Conservation (phyloP, 2,113 vertebrate genomes). For the Bambusicola thoracicus region DNA sequence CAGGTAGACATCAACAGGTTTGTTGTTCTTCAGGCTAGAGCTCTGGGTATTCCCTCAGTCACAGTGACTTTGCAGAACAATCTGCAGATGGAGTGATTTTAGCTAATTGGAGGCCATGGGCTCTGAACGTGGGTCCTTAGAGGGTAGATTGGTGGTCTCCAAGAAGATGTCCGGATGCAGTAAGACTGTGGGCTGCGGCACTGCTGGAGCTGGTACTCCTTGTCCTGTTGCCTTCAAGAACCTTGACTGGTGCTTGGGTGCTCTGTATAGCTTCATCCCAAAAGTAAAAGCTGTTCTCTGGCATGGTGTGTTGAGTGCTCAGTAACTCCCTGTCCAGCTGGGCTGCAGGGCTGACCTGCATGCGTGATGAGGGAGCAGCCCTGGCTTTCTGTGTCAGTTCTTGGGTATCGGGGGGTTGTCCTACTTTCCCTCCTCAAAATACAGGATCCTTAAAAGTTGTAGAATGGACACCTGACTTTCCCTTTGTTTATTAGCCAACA, state of each 20-base stretch:
- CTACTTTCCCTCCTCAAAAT: conserved; percentile 47
- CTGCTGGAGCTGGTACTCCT: background rate
- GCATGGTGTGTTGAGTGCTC: conserved; percentile 20
- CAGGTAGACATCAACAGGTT: background rate
- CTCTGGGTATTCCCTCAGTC: background rate
- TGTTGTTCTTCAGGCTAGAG: background rate
- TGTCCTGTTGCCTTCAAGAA: background rate
- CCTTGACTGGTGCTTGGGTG: conserved; percentile 34
- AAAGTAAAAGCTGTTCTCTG: conserved; percentile 46
- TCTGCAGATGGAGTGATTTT: background rate
- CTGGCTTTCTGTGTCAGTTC: background rate
- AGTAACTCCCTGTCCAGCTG: conserved; percentile 55
- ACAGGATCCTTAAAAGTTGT: background rate
- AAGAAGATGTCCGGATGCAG: background rate
- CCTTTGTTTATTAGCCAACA: conserved; percentile 29
- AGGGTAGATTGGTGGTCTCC: background rate
- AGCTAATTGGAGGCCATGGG: background rate
- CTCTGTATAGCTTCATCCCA: conserved; percentile 1
- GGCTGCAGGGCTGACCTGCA: conserved; percentile 27
- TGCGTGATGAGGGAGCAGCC: conserved; percentile 40
- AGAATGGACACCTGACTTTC: background rate
- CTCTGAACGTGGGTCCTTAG: background rate
- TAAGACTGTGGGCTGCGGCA: background rate
- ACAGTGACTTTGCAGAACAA: conserved; percentile 11
- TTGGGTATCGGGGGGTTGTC: conserved; percentile 30